A percentile compares a stretch with the other conserved stretches of the same genome.
Evolutionary conservation across 2,113 vertebrate genomes (phyloP).

Genomic region (Syngnathus floridae): DNA sequence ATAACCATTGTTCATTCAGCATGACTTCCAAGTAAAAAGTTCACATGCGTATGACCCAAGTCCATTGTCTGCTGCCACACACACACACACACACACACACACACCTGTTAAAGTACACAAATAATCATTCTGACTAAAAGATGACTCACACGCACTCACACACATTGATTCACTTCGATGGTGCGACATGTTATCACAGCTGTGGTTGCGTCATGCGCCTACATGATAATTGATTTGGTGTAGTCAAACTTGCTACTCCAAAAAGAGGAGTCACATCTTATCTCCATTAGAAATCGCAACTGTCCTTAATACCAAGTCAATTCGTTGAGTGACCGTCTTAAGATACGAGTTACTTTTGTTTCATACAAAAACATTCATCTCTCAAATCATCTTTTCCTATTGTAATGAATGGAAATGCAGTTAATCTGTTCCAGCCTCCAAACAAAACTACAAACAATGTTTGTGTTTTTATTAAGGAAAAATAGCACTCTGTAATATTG

Average conservation of each 20-base stretch:
- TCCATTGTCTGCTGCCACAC: background rate
- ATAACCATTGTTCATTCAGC: background rate
- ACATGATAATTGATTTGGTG: background rate
- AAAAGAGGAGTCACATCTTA: background rate
- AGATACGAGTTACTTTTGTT: too few species aligned
- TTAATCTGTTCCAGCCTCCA: too few species aligned
- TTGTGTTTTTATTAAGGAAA: too few species aligned
- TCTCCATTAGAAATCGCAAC: background rate
- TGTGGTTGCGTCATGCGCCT: background rate
- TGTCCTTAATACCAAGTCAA: background rate
- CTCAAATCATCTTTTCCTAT: too few species aligned
- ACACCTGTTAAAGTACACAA: too few species aligned
- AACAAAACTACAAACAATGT: too few species aligned
- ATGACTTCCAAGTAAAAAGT: background rate
- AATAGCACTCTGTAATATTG: too few species aligned
- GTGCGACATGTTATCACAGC: background rate
- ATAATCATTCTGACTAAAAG: too few species aligned
- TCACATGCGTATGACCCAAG: background rate
- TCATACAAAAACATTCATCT: too few species aligned
- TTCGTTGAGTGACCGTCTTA: background rate
- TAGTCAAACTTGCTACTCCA: background rate
- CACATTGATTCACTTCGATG: background rate
- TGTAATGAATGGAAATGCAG: too few species aligned
- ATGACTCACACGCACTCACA: background rate
- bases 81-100: background rate